Evolutionary conservation across 2,888 invertebrate species (phyloP), one percentile per base, ranked within the genome.

Genomic region (Megaustenia siamemsis): DNA sequence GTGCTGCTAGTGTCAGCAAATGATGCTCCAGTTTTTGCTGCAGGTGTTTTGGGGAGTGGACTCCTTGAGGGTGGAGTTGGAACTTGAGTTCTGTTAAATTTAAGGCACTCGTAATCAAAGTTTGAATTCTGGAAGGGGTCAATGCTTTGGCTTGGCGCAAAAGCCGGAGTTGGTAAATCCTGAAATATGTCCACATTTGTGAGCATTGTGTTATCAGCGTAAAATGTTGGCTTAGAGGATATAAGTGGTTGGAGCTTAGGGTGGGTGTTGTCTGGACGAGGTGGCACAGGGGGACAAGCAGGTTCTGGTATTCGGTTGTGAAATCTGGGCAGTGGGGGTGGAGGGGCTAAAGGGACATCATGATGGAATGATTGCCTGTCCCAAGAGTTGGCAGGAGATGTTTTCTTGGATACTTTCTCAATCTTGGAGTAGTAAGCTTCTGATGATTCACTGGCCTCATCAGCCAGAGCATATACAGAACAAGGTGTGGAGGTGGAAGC

Each of bases 41-140:
- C 24, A 45, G 69, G 49, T 32, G 35, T 32, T n/a, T 68, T n/a
- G 1, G 80, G 71, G 24, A 43, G 28, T 12, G 68, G 53, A 49
- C 40, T 69, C 18, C 45, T 49, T 40, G 43, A 38, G 18, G 79
- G 60, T 66, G 79, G 66, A 35, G 21, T 38, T 38, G 77, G 77
- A 4, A 60, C 38, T 40, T 60, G 35, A 15, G 24, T 82, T 73
- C n/a, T 45, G 77, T 88, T 88, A 76, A 88, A 89, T 21, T 86
- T 68, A 35, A 82, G 84, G 85, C 89, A 89, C 35, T 86, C 88
- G 0, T 60, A 73, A 24, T 85, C 86, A 86, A 89, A 89, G 35
- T 79, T 86, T 0, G 87, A 82, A 77, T 86, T 81, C 66, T 87
- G 82, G 69, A 88, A 88, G 24, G 88, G 88, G 69, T 89, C 89